Base-by-base conservation (phyloP, 1,140 invertebrate species). In the Lordiphosa stackelbergi region DNA sequence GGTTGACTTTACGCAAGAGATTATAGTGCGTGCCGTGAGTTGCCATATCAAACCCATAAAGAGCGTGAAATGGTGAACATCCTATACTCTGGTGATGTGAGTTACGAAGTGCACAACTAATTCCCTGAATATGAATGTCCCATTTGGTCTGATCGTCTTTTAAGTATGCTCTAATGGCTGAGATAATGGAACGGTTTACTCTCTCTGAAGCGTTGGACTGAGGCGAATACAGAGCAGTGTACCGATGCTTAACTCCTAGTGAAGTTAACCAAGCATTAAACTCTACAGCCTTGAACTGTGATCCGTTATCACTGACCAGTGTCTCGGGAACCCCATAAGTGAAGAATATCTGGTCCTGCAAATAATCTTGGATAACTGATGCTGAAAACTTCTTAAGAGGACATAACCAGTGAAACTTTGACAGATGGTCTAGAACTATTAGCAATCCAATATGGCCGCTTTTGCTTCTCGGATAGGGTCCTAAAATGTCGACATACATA, bases 401-500 rank as follows among this genome's bases (percentile, higher is more conserved):
- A 5, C 11, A 11, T 5, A 37, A 12, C n/a, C 37, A 38, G 12
- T 38, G 37, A 12, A 9, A 38, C 6, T 38, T 38, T 1, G n/a
- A 38, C 7, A 11, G 12, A 6, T 28, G 24, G 7, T 28, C 24
- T 2, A 28, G 6, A 5, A 28, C 24, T 1, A 28, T 28, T 7
- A 28, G 5, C 24, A 28, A 28, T 1, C 24, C 24, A 6, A 28
- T 28, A 28, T 28, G 24, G 24, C 24, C 36, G 5, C 2, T n/a
- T 11, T 38, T 46, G 34, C 42, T 38, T 19, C 42, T 42, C 9
- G 53, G 53, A 28, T 47, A 55, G 12, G 42, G 4, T 1, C 42
- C 53, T 4, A 55, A 12, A 22, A 55, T 6, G 24, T 55, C 34
- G 2, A 55, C 12, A 47, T 40, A 55, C 5, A 12, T 8, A 7